A percentile compares a stretch with the other conserved stretches of the same genome.
phyloP scores from a whole-genome alignment of 1,140 invertebrate genomes.

The Tyrophagus putrescentiae region DNA sequence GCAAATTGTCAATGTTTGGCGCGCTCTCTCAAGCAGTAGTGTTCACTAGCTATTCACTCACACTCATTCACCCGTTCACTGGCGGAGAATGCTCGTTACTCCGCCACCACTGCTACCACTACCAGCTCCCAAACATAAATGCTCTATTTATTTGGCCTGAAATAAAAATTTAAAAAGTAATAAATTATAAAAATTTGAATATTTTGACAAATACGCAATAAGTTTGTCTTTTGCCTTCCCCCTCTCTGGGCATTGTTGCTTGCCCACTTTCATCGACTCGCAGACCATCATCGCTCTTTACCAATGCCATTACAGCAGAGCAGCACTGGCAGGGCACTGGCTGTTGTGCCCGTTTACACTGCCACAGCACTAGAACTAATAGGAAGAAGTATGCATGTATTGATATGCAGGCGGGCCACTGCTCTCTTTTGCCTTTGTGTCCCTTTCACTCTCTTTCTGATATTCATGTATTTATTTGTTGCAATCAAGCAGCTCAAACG shows the following conservation, averaged over 20 bases:
- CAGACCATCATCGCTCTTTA: background rate
- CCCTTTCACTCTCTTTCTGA: background rate
- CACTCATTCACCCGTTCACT: too few species aligned
- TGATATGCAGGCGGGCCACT: too few species aligned
- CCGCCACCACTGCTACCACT: too few species aligned
- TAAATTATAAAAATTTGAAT: constrained; percentile 13
- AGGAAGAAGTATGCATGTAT: too few species aligned
- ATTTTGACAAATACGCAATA: constrained; percentile 13
- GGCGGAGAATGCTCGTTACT: too few species aligned
- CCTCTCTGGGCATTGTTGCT: background rate
- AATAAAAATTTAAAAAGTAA: constrained; percentile 13
- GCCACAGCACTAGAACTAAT: too few species aligned
- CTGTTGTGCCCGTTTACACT: too few species aligned
- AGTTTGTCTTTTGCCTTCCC: background rate
- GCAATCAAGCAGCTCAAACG: background rate
- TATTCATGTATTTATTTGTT: background rate
- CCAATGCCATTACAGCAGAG: too few species aligned
- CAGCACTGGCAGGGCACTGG: too few species aligned
- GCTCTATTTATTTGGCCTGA: background rate
- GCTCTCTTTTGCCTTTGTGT: constrained; percentile 3
- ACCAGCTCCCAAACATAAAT: background rate
- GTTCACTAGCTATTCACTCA: too few species aligned
- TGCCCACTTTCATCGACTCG: background rate
- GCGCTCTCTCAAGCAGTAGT: too few species aligned
- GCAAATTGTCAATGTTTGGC: constrained; percentile 15